Percentiles rank a stretch among this genome's conserved stretches.
These are phyloP conservation scores for Drosophila arizonae DNA, from an alignment of 1,140 invertebrate genomes.

Conservation along the genomic window DNA sequence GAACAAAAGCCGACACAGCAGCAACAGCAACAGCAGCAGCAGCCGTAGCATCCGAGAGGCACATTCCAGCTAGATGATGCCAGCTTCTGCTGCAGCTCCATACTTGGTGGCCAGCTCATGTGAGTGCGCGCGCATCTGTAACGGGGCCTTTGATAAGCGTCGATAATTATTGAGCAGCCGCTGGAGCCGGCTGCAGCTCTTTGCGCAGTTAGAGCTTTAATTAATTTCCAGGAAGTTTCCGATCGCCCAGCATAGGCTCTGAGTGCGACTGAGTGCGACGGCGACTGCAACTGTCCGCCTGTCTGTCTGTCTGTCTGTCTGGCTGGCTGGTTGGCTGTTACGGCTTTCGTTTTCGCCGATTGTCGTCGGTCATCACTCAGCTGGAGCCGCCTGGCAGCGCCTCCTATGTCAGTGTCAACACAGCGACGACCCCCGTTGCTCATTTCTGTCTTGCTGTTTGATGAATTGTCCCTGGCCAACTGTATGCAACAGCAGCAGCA, in stretches of 20 bases:
- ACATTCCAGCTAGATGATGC: constrained; percentile 22
- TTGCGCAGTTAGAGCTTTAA: constrained; percentile 67
- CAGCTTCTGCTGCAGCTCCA: constrained; percentile 44
- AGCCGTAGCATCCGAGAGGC: constrained; percentile 19
- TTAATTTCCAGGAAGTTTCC: constrained; percentile 77
- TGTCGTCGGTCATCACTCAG: constrained; percentile 79
- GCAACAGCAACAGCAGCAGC: constrained; percentile 13
- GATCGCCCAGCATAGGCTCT: constrained; percentile 46
- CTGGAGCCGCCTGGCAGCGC: constrained; percentile 48
- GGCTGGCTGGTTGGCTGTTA: not conserved
- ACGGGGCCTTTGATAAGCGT: constrained; percentile 81
- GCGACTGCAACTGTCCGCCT: not conserved
- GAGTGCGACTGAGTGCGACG: not conserved
- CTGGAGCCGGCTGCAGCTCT: constrained; percentile 18
- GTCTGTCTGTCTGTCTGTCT: too few relatives aligned
- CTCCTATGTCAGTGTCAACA: constrained; percentile 77
- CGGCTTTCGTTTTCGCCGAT: constrained; percentile 72
- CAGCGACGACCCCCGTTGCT: constrained; percentile 67
- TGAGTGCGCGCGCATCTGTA: constrained; percentile 77
- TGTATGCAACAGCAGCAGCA: constrained; percentile 3
- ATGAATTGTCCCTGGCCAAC: constrained; percentile 69
- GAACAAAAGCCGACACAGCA: constrained; percentile 66
- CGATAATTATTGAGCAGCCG: constrained; percentile 76
- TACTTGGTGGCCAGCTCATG: constrained; percentile 66
- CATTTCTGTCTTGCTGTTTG: constrained; percentile 73